Percentiles rank a stretch among this genome's conserved stretches.
phyloP scores from a whole-genome alignment of 2,888 invertebrate genomes.

The Ectropis crepuscularia region DNA sequence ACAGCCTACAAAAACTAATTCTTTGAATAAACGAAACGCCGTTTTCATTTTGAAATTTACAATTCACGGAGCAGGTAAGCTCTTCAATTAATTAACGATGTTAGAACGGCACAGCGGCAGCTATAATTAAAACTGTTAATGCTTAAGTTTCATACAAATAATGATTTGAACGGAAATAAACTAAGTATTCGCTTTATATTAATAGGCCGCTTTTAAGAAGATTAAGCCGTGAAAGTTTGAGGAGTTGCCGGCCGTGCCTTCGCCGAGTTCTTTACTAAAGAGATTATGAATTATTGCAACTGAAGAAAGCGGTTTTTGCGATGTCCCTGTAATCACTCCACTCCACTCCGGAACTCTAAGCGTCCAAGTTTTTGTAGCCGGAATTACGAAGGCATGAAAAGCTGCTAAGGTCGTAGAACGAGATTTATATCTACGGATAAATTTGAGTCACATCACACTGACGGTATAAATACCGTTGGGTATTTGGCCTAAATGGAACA shows the following conservation, averaged over 20 bases:
- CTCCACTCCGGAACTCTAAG: conserved; percentile 42
- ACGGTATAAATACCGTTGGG: conserved; percentile 13
- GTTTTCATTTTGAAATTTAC: background rate
- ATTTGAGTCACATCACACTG: conserved; percentile 11
- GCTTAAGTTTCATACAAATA: conserved; percentile 41
- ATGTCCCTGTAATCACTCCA: conserved; percentile 45
- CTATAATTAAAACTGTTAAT: conserved; percentile 35
- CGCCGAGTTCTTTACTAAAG: conserved; percentile 51
- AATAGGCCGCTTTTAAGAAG: conserved; percentile 58
- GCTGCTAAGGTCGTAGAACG: conserved; percentile 18
- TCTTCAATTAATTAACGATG: conserved; percentile 25
- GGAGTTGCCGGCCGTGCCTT: conserved; percentile 48
- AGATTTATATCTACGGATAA: conserved; percentile 23
- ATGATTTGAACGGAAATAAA: conserved; percentile 52
- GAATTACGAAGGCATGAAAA: conserved; percentile 25
- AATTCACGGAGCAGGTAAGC: conserved; percentile 5
- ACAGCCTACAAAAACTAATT: conserved; percentile 17
- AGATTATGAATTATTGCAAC: conserved; percentile 60
- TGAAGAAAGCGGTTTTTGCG: conserved; percentile 45
- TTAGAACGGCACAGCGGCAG: conserved; percentile 11
- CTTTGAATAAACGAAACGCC: background rate
- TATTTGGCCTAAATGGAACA: conserved; percentile 11
- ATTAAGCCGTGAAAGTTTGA: conserved; percentile 62
- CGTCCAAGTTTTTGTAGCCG: conserved; percentile 31
- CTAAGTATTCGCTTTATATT: conserved; percentile 53